Conservation (phyloP, 2,888 invertebrate genomes). For the Apoderus coryli region DNA sequence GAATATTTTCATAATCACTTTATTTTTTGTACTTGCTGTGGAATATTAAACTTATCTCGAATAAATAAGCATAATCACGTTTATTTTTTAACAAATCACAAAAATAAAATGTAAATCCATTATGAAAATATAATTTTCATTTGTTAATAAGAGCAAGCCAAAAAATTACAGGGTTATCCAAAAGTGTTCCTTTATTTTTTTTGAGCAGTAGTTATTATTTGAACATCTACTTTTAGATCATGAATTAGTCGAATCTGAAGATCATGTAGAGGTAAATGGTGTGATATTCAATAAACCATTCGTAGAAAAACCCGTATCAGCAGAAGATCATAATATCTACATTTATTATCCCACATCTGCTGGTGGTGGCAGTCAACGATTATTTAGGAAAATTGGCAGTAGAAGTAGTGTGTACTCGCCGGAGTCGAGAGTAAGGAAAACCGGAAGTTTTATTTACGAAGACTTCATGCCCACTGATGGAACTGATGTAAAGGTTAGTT, state of each 20-base stretch:
- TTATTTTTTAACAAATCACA: too few relatives aligned
- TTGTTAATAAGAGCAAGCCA: too few relatives aligned
- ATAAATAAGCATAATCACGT: too few relatives aligned
- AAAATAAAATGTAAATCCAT: too few relatives aligned
- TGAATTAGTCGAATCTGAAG: constrained; percentile 86
- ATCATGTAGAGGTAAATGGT: constrained; percentile 94
- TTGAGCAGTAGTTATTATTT: constrained; percentile 4
- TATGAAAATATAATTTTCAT: too few relatives aligned
- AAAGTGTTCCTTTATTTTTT: too few relatives aligned
- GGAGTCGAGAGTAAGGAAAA: constrained; percentile 88
- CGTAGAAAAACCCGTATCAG: constrained; percentile 98
- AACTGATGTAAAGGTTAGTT: constrained; percentile 33
- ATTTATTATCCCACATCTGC: constrained; percentile 99
- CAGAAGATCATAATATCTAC: constrained; percentile 99
- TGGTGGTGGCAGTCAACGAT: constrained; percentile 91
- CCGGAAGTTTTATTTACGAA: constrained; percentile 98
- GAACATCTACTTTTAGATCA: constrained; percentile 46
- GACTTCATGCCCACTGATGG: constrained; percentile 99
- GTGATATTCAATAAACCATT: constrained; percentile 94
- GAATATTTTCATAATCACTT: too few relatives aligned
- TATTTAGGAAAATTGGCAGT: constrained; percentile 98
- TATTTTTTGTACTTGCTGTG: too few relatives aligned
- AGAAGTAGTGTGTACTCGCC: constrained; percentile 97
- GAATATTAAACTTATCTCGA: too few relatives aligned
- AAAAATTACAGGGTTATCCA: too few relatives aligned